Evolutionary conservation across 2,113 vertebrate species (phyloP).

Genomic region (Gopherus evgoodei): DNA sequence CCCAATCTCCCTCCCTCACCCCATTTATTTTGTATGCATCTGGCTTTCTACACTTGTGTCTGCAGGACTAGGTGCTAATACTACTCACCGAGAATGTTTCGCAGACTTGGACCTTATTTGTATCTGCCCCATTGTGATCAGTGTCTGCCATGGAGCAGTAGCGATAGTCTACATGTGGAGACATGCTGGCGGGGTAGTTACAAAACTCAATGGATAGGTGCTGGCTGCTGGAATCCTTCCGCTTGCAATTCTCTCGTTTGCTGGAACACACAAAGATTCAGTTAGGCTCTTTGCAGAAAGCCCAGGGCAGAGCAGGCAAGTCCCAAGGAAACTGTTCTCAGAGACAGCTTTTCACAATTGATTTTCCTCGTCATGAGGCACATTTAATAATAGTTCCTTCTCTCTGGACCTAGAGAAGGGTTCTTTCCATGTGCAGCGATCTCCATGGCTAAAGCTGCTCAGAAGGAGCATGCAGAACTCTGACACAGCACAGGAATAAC

Average conservation of each 20-base stretch:
- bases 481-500: background rate
- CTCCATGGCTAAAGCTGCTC: background rate
- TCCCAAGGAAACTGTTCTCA: background rate
- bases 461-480: background rate
- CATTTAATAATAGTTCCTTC: background rate
- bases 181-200: constrained; percentile 79
- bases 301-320: fast-evolving
- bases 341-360: background rate
- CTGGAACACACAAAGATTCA: constrained; percentile 69
- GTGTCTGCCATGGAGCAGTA: constrained; percentile 71
- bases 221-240: constrained; percentile 64
- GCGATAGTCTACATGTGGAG: constrained; percentile 85
- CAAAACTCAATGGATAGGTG: constrained; percentile 85
- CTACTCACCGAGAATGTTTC: constrained; percentile 86
- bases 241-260: constrained; percentile 85
- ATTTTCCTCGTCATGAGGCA: background rate
- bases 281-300: background rate
- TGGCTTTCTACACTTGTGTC: background rate
- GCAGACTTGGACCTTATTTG: constrained; percentile 71
- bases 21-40: fast-evolving
- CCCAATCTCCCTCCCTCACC: background rate
- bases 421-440: background rate
- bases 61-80: background rate
- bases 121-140: background rate
- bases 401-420: background rate